Base-by-base conservation (phyloP, 2,113 vertebrate genomes). In the Festucalex cinctus region DNA sequence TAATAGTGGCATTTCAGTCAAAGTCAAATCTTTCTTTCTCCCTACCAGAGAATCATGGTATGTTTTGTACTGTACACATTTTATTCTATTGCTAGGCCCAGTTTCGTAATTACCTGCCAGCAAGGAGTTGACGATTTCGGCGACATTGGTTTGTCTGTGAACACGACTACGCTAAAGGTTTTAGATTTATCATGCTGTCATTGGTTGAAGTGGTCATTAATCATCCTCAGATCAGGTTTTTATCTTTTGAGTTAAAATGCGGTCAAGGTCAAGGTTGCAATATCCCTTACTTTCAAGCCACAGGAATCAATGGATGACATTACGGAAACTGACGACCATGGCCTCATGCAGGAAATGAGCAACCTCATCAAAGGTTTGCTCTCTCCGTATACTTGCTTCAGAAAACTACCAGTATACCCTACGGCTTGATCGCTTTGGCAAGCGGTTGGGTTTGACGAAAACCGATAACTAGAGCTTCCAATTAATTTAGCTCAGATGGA, bases 1-100 rank as follows among this genome's bases (percentile, higher is more conserved):
- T 73, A 69, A 79, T 63, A 79, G 68, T 68, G 67, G 71, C 66
- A 79, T 77, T 74, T 72, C 57, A 73, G 57, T 57, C 63, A 71
- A 75, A 79, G 43, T 73, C 67, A 69, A 65, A 68, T n/a, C n/a
- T n/a, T n/a, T 60, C 57, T 65, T 60, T 56, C 58, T 74, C 70
- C 14, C 70, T 71, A 35, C 16, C 28, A 58, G 41, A 16, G 26
- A 73, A 51, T 71, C 26, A 63, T 46, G 63, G 43, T 70, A 64
- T 12, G 14, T 36, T 3, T 51, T 1, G 32, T 39, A 64, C 16
- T 56, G 46, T 8, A 9, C 2, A 32, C 26, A 5, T 26, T 46
- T 20, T 7, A 24, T 37, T 26, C 43, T 14, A 26, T 41, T 62
- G 10, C n/a, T 41, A 13, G 59, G 9, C 9, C 14, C 35, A 22